Evolutionary conservation across 2,113 vertebrate species (phyloP).

Genomic region (Channa argus): DNA sequence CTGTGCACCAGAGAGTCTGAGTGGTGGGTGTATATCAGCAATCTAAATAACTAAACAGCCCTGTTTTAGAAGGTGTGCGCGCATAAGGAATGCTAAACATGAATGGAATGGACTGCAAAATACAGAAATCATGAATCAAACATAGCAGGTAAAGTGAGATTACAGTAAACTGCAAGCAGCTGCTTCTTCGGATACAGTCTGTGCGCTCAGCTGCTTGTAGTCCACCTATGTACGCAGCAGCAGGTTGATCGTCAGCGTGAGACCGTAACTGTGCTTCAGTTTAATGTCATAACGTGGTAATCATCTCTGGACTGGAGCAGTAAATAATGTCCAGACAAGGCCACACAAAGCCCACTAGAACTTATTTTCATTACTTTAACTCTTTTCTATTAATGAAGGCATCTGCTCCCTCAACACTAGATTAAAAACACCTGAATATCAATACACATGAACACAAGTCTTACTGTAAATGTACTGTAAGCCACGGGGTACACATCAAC

Average conservation of each 20-base stretch:
- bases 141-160: conserved; percentile 5
- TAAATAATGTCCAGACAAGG: conserved; percentile 75
- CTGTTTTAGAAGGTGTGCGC: conserved; percentile 3
- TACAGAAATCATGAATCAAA: conserved; percentile 17
- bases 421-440: not conserved
- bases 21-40: conserved; percentile 20
- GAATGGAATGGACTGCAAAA: conserved; percentile 10
- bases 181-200: conserved; percentile 6
- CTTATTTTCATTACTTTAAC: conserved; percentile 5
- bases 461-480: not conserved
- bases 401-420: conserved; percentile 1
- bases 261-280: conserved; percentile 59
- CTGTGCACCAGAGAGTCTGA: conserved; percentile 4
- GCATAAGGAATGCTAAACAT: conserved; percentile 12
- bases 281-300: conserved; percentile 76
- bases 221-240: too few relatives aligned
- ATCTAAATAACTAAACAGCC: conserved; percentile 36
- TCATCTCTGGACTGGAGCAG: conserved; percentile 69
- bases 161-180: conserved; percentile 1
- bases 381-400: not conserved
- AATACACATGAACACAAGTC: not conserved
- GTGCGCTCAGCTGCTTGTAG: conserved; percentile 18
- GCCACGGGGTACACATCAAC: too few relatives aligned
- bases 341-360: conserved; percentile 22
- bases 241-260: conserved; percentile 27